Evolutionary conservation across 92 coral and sea anemone genomes (phyloP).

Genomic region (Ricordea florida): DNA sequence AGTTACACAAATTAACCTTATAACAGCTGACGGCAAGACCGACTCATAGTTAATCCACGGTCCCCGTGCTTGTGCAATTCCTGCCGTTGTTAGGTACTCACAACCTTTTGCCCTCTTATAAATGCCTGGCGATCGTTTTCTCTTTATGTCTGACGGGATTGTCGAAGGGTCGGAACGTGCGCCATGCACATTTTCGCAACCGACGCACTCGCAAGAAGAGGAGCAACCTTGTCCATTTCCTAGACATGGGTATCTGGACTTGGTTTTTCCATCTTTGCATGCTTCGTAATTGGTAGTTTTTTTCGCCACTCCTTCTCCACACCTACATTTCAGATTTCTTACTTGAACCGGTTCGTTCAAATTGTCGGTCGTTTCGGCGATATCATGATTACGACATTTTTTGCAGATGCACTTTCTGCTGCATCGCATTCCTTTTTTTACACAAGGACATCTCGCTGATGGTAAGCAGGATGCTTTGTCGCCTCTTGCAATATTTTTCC

Average conservation of each 20-base stretch:
- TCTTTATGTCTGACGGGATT: not conserved
- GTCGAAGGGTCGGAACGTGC: not conserved
- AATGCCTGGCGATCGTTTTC: not conserved
- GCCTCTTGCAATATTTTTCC: not conserved
- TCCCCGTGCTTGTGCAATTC: slow-evolving; percentile 7
- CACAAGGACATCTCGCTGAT: slow-evolving; percentile 5
- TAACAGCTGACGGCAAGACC: slow-evolving; percentile 8
- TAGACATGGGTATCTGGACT: slow-evolving; percentile 21
- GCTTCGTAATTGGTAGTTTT: not conserved
- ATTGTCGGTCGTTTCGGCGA: too few species aligned
- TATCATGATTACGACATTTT: slow-evolving; percentile 5
- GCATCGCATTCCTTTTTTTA: not conserved
- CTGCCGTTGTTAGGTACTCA: not conserved
- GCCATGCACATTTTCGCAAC: slow-evolving; percentile 12
- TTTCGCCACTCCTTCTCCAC: slow-evolving; percentile 12
- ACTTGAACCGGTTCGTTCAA: too few species aligned
- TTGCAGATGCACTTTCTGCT: slow-evolving; percentile 11
- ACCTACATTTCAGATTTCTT: not conserved
- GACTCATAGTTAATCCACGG: slow-evolving; percentile 26
- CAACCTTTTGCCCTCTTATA: slow-evolving; percentile 1
- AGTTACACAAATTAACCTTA: slow-evolving; percentile 6
- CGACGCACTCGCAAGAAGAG: not conserved
- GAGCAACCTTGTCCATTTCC: slow-evolving; percentile 22
- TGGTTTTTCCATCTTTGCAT: slow-evolving; percentile 13
- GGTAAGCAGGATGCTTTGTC: not conserved